Evolutionary conservation across 2,113 vertebrate genomes (phyloP).

Genomic region (Chaetorhynchus papuensis): DNA sequence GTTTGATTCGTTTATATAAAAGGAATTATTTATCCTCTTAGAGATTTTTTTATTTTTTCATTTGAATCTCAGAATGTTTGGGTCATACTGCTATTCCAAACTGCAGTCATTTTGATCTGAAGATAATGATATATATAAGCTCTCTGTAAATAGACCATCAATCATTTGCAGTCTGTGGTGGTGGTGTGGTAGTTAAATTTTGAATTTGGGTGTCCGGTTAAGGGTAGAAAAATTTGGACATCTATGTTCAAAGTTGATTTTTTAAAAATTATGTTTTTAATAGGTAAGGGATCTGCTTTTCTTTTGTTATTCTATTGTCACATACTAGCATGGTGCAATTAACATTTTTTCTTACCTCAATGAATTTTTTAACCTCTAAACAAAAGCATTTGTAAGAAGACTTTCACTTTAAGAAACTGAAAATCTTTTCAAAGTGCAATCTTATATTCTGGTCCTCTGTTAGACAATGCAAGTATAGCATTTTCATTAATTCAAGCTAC

Average conservation of each 20-base stretch:
- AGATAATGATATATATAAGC: neutral
- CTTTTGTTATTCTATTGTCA: neutral
- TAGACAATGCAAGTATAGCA: neutral
- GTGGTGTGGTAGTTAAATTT: neutral
- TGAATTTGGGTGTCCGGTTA: neutral
- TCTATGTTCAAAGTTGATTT: neutral
- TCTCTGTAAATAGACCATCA: neutral
- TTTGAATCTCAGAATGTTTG: neutral
- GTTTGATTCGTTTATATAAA: neutral
- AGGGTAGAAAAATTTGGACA: neutral
- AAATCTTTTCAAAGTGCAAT: neutral
- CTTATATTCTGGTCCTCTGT: neutral
- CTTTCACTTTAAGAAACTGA: neutral
- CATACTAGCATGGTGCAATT: neutral
- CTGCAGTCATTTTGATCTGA: neutral
- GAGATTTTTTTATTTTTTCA: neutral
- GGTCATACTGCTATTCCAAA: neutral
- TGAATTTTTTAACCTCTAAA: neutral
- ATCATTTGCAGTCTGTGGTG: neutral
- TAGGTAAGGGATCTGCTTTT: neutral
- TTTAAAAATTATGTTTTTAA: neutral
- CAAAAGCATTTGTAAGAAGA: neutral
- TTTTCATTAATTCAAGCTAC: neutral
- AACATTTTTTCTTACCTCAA: neutral
- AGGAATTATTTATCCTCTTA: neutral